Percentiles rank a stretch among this genome's conserved stretches.
phyloP scores from a whole-genome alignment of 2,113 vertebrate genomes.

The Elephantulus edwardii region DNA sequence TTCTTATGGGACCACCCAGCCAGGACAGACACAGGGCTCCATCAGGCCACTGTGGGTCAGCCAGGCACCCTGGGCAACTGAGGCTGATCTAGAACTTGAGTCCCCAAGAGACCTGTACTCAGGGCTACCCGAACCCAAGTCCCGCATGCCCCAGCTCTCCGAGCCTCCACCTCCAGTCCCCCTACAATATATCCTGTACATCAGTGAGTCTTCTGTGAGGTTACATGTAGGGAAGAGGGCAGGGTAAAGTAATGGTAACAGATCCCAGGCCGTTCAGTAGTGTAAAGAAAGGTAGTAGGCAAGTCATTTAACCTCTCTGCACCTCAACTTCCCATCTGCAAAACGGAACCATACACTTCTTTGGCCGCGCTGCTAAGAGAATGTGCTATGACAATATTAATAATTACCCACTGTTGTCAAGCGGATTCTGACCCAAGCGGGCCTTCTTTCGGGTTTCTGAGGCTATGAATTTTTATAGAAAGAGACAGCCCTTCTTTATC shows the following conservation, averaged over 20 bases:
- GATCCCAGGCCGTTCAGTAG: accelerated
- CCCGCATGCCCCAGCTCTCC: not conserved
- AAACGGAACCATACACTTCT: not conserved
- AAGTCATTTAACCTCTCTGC: not conserved
- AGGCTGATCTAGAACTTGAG: not conserved
- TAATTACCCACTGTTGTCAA: not conserved
- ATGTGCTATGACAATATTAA: not conserved
- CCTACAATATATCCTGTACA: accelerated
- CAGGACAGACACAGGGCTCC: not conserved
- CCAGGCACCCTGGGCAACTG: not conserved
- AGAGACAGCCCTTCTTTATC: too few species aligned
- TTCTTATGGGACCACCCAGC: not conserved
- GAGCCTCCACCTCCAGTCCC: not conserved
- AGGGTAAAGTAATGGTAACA: accelerated
- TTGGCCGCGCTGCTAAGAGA: not conserved
- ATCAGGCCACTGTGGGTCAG: not conserved
- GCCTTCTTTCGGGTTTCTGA: too few species aligned
- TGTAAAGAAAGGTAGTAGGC: not conserved
- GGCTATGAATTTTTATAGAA: too few species aligned
- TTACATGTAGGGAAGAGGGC: not conserved
- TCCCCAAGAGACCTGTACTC: not conserved
- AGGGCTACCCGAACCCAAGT: not conserved
- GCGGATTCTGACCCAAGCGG: not conserved
- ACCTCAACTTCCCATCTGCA: not conserved
- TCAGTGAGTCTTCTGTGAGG: not conserved